Conservation (phyloP, 2,113 vertebrate species). For the Cyphomyrus discorhynchus region DNA sequence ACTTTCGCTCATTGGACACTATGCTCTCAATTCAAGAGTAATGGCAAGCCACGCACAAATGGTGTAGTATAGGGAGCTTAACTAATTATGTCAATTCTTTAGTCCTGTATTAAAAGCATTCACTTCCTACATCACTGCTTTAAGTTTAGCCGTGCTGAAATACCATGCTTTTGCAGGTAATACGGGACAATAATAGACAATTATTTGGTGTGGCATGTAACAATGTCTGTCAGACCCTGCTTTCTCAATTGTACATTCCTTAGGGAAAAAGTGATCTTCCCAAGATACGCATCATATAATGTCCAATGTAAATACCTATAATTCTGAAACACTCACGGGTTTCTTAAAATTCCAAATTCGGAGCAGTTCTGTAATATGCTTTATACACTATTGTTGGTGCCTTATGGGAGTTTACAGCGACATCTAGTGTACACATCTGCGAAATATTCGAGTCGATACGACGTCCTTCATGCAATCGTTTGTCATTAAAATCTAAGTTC, state of each 20-base stretch:
- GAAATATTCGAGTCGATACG: not conserved
- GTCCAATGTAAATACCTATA: not conserved
- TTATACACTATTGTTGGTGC: not conserved
- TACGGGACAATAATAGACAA: not conserved
- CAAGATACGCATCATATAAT: not conserved
- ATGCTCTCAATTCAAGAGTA: not conserved
- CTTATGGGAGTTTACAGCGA: not conserved
- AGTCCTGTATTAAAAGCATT: not conserved
- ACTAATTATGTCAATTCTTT: not conserved
- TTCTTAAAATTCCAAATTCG: not conserved
- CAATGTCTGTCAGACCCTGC: not conserved
- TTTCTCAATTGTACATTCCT: no score
- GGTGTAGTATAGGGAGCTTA: not conserved
- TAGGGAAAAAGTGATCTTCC: no score
- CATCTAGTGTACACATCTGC: not conserved
- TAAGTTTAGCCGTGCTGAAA: not conserved
- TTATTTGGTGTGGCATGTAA: not conserved
- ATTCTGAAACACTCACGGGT: not conserved
- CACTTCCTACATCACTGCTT: not conserved
- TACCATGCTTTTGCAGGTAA: not conserved
- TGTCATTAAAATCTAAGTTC: not conserved
- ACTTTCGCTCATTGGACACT: constrained; percentile 21
- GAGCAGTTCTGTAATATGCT: not conserved
- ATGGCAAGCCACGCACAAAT: not conserved
- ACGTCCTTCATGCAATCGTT: not conserved